Evolutionary conservation across 2,888 invertebrate species (phyloP).

Genomic region (Drosophila lacicola): DNA sequence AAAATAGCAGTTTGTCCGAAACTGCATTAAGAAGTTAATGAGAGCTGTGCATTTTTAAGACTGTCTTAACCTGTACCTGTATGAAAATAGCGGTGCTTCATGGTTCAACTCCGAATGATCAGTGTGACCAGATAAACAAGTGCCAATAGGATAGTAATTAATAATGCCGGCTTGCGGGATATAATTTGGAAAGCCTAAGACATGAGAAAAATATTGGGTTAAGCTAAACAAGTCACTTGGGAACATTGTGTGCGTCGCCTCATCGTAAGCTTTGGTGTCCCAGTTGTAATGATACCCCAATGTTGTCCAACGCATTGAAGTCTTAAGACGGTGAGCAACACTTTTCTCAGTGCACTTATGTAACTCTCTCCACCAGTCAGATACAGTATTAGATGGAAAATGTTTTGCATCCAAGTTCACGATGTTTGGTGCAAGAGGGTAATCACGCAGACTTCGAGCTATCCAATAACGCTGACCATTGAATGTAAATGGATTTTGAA

Average conservation of each 20-base stretch:
- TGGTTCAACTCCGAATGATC: conserved; percentile 96
- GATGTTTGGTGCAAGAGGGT: conserved; percentile 89
- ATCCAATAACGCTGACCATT: conserved; percentile 94
- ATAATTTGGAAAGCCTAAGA: conserved; percentile 87
- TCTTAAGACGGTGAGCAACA: conserved; percentile 77
- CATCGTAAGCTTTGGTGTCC: conserved; percentile 95
- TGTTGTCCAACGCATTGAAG: conserved; percentile 94
- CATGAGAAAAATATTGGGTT: conserved; percentile 88
- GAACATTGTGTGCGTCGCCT: conserved; percentile 88
- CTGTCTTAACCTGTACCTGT: conserved; percentile 87
- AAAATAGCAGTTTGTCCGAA: conserved; percentile 98
- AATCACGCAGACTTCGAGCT: conserved; percentile 90
- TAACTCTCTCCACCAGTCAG: conserved; percentile 89
- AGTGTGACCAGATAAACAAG: conserved; percentile 96
- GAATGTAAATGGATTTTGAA: conserved; percentile 93
- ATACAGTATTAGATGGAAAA: conserved; percentile 63
- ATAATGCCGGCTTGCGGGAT: conserved; percentile 96
- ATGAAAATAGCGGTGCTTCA: conserved; percentile 95
- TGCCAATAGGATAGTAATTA: conserved; percentile 97
- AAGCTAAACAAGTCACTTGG: conserved; percentile 90
- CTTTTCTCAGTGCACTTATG: conserved; percentile 67
- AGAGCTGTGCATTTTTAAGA: not conserved
- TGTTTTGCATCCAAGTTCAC: conserved; percentile 79
- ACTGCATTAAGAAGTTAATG: conserved; percentile 85
- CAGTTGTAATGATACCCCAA: conserved; percentile 99